Evolutionary conservation across 2,888 invertebrate genomes (phyloP), one percentile per base, ranked within the genome.

Genomic region (Cerastis rubricosa): DNA sequence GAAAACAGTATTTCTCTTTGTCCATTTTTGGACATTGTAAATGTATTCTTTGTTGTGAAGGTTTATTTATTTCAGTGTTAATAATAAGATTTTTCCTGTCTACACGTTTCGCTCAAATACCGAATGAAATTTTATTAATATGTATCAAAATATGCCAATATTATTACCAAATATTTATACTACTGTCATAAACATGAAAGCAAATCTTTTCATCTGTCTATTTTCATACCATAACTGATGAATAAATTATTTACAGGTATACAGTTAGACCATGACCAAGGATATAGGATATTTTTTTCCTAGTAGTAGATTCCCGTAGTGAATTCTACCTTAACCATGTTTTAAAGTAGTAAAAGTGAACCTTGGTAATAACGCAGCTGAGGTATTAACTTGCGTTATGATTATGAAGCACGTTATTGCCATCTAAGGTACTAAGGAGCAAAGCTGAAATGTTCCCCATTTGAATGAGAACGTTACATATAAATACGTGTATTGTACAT

Each of bases 321-420:
- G 6, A 25, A 71, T 67, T 57, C 8, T 35, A 35, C 43, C 40
- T 14, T 22, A 49, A 35, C 40, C 25, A 59, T 40, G 49, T 66
- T 78, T 57, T 51, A 47, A 66, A 66, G 70, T 51, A 35, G 9
- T 72, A 49, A 71, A 76, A 72, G 22, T 29, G 17, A 45, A 47
- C 29, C 14, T 65, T 57, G 61, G 9, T 64, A 64, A 43, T 64
- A 65, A 66, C 19, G 19, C 19, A 61, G 12, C 29, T 17, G 35
- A 72, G 66, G 59, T 69, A 72, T 66, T 40, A 78, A 63, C 54
- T 69, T 70, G 14, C 29, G 14, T 72, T 68, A 73, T 59, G 69
- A 72, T 72, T 64, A 78, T 64, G 65, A 74, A 68, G 63, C 51
- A 74, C 22, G 29, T 74, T 66, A 84, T 72, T 63, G 65, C 61